Percentiles rank a stretch among this genome's conserved stretches.
These are phyloP conservation scores for Stenodera caucasica DNA, from an alignment of 2,888 invertebrate genomes.

Conservation along the genomic window DNA sequence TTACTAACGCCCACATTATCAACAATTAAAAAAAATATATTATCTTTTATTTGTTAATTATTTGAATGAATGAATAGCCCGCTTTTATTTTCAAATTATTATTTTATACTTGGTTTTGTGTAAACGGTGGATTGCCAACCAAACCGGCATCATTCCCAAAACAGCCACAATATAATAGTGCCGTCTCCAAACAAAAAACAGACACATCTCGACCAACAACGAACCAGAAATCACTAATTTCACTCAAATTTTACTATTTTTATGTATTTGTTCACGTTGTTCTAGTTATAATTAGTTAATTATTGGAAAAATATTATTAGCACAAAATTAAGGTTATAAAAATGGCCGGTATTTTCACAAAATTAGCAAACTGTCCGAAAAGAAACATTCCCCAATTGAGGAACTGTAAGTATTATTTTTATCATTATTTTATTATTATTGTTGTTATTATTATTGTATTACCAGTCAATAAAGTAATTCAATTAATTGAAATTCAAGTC, in stretches of 20 bases:
- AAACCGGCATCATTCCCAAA: background rate
- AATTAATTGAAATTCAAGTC: too few species aligned
- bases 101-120: too few species aligned
- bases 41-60: background rate
- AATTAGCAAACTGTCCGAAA: conserved; percentile 47
- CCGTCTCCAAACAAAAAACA: conserved; percentile 5
- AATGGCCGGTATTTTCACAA: conserved; percentile 54
- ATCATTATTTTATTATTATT: conserved; percentile 20
- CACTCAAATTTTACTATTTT: too few species aligned
- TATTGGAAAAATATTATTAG: background rate
- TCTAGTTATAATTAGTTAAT: too few species aligned
- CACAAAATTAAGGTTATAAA: conserved; percentile 42
- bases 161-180: background rate
- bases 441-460: conserved; percentile 6
- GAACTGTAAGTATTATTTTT: conserved; percentile 44
- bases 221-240: too few species aligned
- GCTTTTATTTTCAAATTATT: too few species aligned
- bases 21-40: background rate
- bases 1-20: background rate
- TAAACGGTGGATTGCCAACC: background rate
- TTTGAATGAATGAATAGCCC: too few species aligned
- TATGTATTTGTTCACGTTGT: too few species aligned
- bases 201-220: conserved; percentile 5
- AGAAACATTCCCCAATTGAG: conserved; percentile 42
- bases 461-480: too few species aligned